Conservation (phyloP, 2,888 invertebrate genomes). For the Brachypalpus laphriformis region DNA sequence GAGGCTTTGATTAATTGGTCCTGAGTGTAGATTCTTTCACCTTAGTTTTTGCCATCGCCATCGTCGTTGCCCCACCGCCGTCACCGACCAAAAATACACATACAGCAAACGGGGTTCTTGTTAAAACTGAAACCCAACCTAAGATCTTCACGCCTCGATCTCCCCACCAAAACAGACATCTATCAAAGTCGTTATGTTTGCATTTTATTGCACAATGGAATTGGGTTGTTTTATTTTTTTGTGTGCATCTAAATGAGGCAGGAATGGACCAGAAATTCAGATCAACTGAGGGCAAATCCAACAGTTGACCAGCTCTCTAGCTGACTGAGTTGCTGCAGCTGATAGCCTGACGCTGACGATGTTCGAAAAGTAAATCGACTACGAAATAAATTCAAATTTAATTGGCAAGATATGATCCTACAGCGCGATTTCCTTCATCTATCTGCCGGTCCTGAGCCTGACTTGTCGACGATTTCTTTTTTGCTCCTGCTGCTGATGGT, state of each 20-base stretch:
- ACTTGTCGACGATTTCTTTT: constrained; percentile 40
- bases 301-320: constrained; percentile 53
- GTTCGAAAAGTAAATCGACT: constrained; percentile 75
- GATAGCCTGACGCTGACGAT: constrained; percentile 42
- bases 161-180: constrained; percentile 47
- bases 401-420: constrained; percentile 80
- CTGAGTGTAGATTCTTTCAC: constrained; percentile 76
- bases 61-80: not conserved
- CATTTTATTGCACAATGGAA: constrained; percentile 68
- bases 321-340: constrained; percentile 39
- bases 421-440: constrained; percentile 69
- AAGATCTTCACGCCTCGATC: constrained; percentile 45
- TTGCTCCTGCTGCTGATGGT: constrained; percentile 58
- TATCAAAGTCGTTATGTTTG: constrained; percentile 72
- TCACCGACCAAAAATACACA: not conserved
- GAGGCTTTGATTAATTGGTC: constrained; percentile 79
- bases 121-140: constrained; percentile 21
- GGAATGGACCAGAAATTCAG: constrained; percentile 52
- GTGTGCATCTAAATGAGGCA: constrained; percentile 61
- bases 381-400: constrained; percentile 82
- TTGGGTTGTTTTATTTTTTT: constrained; percentile 37
- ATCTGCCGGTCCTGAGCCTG: constrained; percentile 32
- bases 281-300: constrained; percentile 55
- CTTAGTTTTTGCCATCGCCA: constrained; percentile 16
- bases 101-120: constrained; percentile 23